Evolutionary conservation across 2,113 vertebrate species (phyloP), one percentile per base, ranked within the genome.

Genomic region (Ranitomeya imitator): DNA sequence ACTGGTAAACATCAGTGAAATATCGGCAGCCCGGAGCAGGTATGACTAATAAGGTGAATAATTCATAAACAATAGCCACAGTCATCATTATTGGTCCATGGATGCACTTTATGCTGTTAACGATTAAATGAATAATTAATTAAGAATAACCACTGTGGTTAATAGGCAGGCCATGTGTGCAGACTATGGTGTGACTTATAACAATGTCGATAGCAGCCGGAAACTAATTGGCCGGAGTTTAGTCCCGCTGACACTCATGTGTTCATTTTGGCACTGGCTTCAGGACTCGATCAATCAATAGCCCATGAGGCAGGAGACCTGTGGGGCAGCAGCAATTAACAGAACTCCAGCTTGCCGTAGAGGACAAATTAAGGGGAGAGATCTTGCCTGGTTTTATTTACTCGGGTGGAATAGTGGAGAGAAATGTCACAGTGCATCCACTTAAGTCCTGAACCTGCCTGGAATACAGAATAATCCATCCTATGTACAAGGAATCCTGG

Each of bases 321-420:
- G 0, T 78, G 90, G 69, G 88, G 90, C 90, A 91, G 83, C 77
- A 83, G 87, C 91, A 92, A 93, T 93, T 91, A 94, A 91, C 92
- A 87, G 45, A 87, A 71, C 37, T 90, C 67, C 90, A 86, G 86
- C 90, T 89, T 84, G 89, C 79, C 88, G 45, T 45, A 74, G 79
- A 74, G 79, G 79, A 88, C 54, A 63, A 61, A 83, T 88, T 76
- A 87, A 80, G 73, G 86, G 51, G 52, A 67, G 45, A 57, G 18
- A 45, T 80, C 61, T 54, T 71, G 61, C 61, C 21, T 54, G 63
- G 23, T 57, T 57, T 65, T 86, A 86, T 79, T 86, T 86, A 78
- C 85, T 79, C 51, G 74, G 54, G 60, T 52, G 55, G 71, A 73
- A 61, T 4, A n/a, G 31, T 45, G 19, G 18, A 73, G 14, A 51